Base-by-base conservation (phyloP, 2,888 invertebrate genomes). In the Doris montereyensis region DNA sequence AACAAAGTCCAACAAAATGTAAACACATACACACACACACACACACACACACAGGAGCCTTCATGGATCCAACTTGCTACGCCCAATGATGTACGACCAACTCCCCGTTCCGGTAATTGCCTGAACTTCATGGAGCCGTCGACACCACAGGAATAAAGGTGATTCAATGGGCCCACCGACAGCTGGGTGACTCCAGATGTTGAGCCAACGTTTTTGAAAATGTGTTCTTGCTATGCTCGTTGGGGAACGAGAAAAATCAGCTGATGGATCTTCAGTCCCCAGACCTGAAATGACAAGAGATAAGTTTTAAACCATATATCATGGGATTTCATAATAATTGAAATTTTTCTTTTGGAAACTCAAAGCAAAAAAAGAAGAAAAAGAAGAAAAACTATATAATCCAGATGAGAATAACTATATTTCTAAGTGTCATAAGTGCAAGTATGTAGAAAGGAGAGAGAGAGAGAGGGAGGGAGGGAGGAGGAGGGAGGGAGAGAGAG, bases 51-150 rank as follows among this genome's bases (percentile, higher is more conserved):
- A n/a, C n/a, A n/a, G n/a, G n/a, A n/a, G n/a, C n/a, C n/a, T n/a
- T n/a, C n/a, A n/a, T 41, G 52, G 5, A 17, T 41, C 52, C 17
- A 41, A 41, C 8, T 41, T 5, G 52, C 67, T 68, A 79, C 3
- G 84, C 78, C 87, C 88, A 88, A 77, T 86, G 86, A 76, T 88
- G 83, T 17, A 86, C 87, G 41, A 88, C 84, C 2, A 84, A 78
- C 21, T 89, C 88, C 70, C 86, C n/a, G 81, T 68, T 97, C 97
- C 24, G 97, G 97, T 87, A 98, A 93, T 91, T 96, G 95, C 84
- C 98, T 94, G 85, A 98, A 96, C 93, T 99, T 99, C 95, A 99
- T 96, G 73, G 98, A 98, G 87, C 98, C 98, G 93, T 99, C 99
- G 72, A 98, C 97, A 77, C 99, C 99, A 92, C 99, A 99, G 4